phyloP scores from a whole-genome alignment of 1,140 invertebrate genomes.

The Pararge aegeria region DNA sequence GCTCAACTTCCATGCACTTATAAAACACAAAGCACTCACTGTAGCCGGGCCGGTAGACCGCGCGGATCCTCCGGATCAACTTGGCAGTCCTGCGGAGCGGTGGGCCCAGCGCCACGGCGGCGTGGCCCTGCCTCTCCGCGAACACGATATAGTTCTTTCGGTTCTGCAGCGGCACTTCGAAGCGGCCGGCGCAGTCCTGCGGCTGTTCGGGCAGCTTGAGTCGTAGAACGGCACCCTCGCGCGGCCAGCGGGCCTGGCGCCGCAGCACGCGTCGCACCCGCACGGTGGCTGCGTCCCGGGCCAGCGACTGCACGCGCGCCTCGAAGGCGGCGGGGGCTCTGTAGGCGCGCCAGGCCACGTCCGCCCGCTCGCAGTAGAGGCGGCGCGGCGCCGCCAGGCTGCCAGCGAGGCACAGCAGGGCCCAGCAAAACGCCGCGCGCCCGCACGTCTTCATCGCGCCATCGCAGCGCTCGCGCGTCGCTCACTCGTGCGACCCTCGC shows the following conservation, averaged over 20 bases:
- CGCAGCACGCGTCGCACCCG: constrained; percentile 59
- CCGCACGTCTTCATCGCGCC: constrained; percentile 68
- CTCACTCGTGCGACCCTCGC: constrained; percentile 48
- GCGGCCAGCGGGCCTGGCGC: constrained; percentile 66
- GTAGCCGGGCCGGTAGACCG: constrained; percentile 72
- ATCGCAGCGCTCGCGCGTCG: constrained; percentile 58
- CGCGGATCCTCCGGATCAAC: constrained; percentile 63
- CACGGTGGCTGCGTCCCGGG: constrained; percentile 62
- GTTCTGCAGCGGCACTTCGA: constrained; percentile 69
- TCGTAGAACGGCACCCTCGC: constrained; percentile 57
- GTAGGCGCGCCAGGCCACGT: constrained; percentile 74
- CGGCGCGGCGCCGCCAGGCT: constrained; percentile 64
- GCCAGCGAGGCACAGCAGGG: constrained; percentile 59
- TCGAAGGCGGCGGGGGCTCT: constrained; percentile 71
- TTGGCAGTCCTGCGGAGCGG: constrained; percentile 62
- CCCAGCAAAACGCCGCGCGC: constrained; percentile 70
- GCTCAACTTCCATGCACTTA: constrained; percentile 52
- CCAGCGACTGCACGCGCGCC: constrained; percentile 67
- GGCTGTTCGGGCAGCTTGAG: constrained; percentile 57
- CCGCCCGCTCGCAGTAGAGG: constrained; percentile 71
- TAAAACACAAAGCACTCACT: constrained; percentile 64
- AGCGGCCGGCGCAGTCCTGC: constrained; percentile 63
- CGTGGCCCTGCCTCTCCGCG: constrained; percentile 65
- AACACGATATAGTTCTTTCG: constrained; percentile 74
- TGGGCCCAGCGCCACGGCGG: constrained; percentile 67